Percentiles rank a stretch among this genome's conserved stretches.
phyloP scores from a whole-genome alignment of 2,113 vertebrate species.

The Sardina pilchardus region DNA sequence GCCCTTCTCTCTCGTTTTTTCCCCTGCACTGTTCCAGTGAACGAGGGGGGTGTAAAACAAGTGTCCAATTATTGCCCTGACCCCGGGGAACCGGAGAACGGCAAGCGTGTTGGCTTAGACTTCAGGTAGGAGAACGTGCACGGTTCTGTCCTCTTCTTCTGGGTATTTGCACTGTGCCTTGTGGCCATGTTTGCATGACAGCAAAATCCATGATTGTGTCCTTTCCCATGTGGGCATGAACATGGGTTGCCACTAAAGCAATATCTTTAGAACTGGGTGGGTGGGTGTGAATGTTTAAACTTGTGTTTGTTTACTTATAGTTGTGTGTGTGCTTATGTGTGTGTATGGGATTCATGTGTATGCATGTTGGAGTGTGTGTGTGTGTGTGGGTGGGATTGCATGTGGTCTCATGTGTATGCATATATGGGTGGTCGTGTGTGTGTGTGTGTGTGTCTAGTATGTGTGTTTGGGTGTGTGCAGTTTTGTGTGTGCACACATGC shows the following conservation, averaged over 20 bases:
- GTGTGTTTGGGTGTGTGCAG: background rate
- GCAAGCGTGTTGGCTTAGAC: constrained; percentile 90
- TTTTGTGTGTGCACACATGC: background rate
- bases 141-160: background rate
- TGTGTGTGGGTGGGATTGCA: background rate
- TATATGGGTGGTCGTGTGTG: background rate
- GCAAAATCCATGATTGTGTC: constrained; percentile 1
- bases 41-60: constrained; percentile 97
- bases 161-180: background rate
- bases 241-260: too few relatives aligned
- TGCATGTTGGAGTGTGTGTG: background rate
- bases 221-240: background rate
- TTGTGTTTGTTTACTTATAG: background rate
- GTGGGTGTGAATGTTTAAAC: background rate
- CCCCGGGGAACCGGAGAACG: constrained; percentile 96
- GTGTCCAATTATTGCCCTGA: constrained; percentile 97
- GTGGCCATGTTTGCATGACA: background rate
- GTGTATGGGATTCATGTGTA: background rate
- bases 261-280: background rate
- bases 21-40: constrained; percentile 78
- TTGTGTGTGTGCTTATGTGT: background rate
- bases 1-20: background rate
- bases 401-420: background rate
- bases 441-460: too few relatives aligned
- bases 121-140: constrained; percentile 82